A percentile compares a stretch with the other conserved stretches of the same genome.
These are phyloP conservation scores for Cottus gobio DNA, from an alignment of 2,113 vertebrate genomes.

Conservation along the genomic window DNA sequence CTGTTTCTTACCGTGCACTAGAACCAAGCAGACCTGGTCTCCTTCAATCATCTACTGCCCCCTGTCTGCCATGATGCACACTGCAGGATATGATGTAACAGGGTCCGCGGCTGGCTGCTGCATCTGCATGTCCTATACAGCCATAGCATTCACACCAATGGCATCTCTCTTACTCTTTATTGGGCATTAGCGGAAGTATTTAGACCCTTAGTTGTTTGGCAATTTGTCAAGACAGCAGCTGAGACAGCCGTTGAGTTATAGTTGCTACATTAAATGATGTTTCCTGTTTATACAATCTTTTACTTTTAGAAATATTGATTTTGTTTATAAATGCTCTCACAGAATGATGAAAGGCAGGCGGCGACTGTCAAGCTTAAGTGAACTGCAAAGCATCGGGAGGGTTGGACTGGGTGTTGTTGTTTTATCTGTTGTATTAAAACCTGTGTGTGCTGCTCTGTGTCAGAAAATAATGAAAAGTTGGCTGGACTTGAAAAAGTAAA, in stretches of 20 bases:
- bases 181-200: background rate
- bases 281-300: background rate
- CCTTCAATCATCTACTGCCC: slow-evolving; percentile 65
- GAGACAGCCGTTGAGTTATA: too few species aligned
- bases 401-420: background rate
- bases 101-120: background rate
- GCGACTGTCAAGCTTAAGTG: background rate
- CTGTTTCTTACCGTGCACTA: slow-evolving; percentile 33
- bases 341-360: background rate
- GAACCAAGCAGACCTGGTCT: background rate
- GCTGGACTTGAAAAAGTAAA: background rate
- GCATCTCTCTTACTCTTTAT: too few species aligned
- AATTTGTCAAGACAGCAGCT: background rate
- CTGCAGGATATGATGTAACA: background rate
- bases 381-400: background rate
- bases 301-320: too few species aligned
- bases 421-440: background rate
- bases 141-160: too few species aligned
- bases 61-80: slow-evolving; percentile 45
- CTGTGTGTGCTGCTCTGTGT: background rate
- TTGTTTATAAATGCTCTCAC: background rate
- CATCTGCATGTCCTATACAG: background rate
- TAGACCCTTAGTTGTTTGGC: background rate
- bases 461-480: background rate
- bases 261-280: background rate